Conservation (phyloP, 2,113 vertebrate genomes). For the Rhea pennata region DNA sequence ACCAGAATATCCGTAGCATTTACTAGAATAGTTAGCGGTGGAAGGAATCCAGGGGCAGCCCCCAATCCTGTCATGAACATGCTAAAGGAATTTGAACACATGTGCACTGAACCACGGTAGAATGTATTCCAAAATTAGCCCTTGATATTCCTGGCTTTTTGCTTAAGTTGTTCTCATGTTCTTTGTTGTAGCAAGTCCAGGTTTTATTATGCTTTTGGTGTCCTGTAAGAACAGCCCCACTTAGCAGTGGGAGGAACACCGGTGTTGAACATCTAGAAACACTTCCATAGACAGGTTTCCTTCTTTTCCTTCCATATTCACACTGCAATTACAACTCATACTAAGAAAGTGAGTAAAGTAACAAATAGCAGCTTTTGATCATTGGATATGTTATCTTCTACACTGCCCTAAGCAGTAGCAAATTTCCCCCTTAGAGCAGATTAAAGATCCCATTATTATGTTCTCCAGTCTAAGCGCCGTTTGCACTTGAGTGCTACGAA, state of each 20-base stretch:
- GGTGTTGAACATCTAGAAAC: background rate
- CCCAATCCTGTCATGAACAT: rapidly evolving
- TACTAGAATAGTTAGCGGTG: background rate
- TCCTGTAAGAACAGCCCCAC: background rate
- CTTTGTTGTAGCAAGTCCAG: background rate
- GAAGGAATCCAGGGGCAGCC: background rate
- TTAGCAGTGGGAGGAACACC: background rate
- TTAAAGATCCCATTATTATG: background rate
- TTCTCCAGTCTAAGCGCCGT: background rate
- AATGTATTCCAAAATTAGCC: background rate
- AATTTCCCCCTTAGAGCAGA: background rate
- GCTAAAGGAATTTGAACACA: background rate
- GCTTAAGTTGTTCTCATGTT: background rate
- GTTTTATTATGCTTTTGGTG: background rate
- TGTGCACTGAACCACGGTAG: background rate
- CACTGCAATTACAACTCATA: background rate
- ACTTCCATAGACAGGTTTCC: background rate
- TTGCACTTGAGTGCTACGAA: background rate
- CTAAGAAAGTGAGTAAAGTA: background rate
- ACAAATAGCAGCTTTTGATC: background rate
- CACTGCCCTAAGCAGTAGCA: background rate
- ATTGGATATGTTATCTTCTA: background rate
- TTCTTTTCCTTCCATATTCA: background rate
- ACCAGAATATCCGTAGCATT: background rate
- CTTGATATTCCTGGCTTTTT: no score